Conservation (phyloP, 2,797 vertebrate genomes). For the Hydrophis major region DNA sequence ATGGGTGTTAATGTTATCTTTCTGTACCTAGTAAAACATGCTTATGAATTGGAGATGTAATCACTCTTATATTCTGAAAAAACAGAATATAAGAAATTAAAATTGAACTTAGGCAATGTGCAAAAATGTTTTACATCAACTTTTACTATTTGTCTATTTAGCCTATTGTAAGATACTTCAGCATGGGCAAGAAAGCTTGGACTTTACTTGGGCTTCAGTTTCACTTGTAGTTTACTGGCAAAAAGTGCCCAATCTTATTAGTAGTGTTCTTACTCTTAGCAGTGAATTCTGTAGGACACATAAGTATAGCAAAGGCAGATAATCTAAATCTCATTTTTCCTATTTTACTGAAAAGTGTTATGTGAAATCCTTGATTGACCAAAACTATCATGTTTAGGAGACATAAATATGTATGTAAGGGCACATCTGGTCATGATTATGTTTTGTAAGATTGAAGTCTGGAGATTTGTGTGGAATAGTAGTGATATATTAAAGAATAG, state of each 20-base stretch:
- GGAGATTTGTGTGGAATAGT: neutral
- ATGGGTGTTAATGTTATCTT: neutral
- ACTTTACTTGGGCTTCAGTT: neutral
- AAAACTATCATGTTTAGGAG: neutral
- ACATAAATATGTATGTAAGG: neutral
- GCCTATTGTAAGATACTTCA: neutral
- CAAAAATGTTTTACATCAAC: neutral
- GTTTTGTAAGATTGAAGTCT: neutral
- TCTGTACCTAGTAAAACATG: neutral
- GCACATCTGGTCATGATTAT: neutral
- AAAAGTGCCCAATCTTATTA: neutral
- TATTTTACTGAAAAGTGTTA: neutral
- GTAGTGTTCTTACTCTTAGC: neutral
- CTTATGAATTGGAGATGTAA: neutral
- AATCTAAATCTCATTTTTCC: neutral
- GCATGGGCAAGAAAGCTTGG: neutral
- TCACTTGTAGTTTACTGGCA: neutral
- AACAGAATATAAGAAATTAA: neutral
- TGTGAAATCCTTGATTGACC: neutral
- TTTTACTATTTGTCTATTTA: neutral
- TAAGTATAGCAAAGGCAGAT: neutral
- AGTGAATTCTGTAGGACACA: neutral
- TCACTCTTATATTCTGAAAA: neutral
- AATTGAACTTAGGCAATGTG: neutral
- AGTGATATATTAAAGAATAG: neutral